Percentiles rank a stretch among this genome's conserved stretches.
Conservation (phyloP, 2,797 vertebrate genomes). For the Lithobates pipiens region DNA sequence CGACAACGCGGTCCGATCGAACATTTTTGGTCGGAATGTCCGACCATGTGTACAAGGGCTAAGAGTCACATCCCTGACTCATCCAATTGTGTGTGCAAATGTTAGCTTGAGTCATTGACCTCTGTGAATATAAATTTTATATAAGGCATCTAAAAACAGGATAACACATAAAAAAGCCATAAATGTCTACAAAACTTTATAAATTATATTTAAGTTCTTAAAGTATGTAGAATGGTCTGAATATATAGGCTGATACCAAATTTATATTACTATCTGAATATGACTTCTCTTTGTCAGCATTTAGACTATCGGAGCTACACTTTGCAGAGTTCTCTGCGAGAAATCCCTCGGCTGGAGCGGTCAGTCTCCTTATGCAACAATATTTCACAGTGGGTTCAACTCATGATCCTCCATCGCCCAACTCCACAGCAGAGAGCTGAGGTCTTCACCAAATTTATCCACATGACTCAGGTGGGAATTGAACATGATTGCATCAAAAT, state of each 20-base stretch:
- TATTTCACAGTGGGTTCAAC: slow-evolving; percentile 93
- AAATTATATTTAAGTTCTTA: too few relatives aligned
- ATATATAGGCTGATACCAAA: neutral
- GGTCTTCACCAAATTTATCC: slow-evolving; percentile 92
- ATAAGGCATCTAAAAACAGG: too few relatives aligned
- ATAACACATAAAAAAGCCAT: too few relatives aligned
- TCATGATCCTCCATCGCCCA: slow-evolving; percentile 92
- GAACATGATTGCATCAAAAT: too few relatives aligned
- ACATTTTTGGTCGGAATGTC: too few relatives aligned
- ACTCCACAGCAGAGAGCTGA: slow-evolving; percentile 88
- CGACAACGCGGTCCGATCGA: too few relatives aligned
- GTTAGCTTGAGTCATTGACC: too few relatives aligned
- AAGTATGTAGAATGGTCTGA: neutral
- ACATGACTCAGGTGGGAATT: slow-evolving; percentile 85
- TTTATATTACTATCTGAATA: neutral
- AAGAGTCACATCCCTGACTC: too few relatives aligned
- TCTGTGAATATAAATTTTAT: too few relatives aligned
- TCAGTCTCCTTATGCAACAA: slow-evolving; percentile 91
- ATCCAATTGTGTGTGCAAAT: too few relatives aligned
- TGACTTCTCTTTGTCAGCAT: slow-evolving; percentile 69
- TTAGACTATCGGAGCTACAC: slow-evolving; percentile 90
- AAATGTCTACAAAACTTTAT: too few relatives aligned
- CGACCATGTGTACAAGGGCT: too few relatives aligned
- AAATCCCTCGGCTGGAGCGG: slow-evolving; percentile 85
- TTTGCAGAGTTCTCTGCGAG: slow-evolving; percentile 83